A percentile compares a stretch with the other conserved stretches of the same genome.
These are phyloP conservation scores for Verasper variegatus DNA, from an alignment of 2,113 vertebrate genomes.

Conservation along the genomic window DNA sequence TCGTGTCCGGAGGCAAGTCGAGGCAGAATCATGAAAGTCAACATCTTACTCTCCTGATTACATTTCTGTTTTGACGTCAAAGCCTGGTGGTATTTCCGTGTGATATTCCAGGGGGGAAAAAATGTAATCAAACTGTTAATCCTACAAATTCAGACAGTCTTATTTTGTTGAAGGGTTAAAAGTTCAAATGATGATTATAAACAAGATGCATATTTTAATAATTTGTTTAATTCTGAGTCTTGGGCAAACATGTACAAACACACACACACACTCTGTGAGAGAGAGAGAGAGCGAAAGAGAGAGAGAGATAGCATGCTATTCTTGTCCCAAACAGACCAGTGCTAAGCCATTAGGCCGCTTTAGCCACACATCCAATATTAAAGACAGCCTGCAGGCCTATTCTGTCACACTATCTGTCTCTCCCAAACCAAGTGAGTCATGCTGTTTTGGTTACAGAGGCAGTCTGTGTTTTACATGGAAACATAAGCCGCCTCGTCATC, in stretches of 20 bases:
- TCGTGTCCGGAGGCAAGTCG: not conserved
- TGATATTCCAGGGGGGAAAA: not conserved
- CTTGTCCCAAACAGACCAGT: slow-evolving; percentile 65
- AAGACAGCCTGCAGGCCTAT: slow-evolving; percentile 63
- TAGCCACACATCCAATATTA: slow-evolving; percentile 75
- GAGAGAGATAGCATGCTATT: slow-evolving; percentile 60
- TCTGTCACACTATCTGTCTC: slow-evolving; percentile 68
- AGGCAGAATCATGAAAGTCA: not conserved
- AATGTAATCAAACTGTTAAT: not conserved
- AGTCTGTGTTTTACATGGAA: slow-evolving; percentile 66
- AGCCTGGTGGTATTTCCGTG: not conserved
- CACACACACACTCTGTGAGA: not conserved
- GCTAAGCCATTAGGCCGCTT: slow-evolving; percentile 67
- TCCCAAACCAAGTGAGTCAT: slow-evolving; percentile 66
- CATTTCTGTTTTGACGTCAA: not conserved
- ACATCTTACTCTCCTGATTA: not conserved
- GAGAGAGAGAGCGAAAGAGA: no score
- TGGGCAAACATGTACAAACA: not conserved
- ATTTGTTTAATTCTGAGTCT: slow-evolving; percentile 6
- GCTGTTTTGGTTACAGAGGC: slow-evolving; percentile 56
- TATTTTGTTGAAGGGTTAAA: slow-evolving; percentile 4
- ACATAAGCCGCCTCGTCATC: slow-evolving; percentile 59
- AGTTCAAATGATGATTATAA: slow-evolving; percentile 15
- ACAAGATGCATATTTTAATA: slow-evolving; percentile 16
- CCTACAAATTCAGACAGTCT: not conserved